A percentile compares a stretch with the other conserved stretches of the same genome.
These are phyloP conservation scores for Creontiades dilutus DNA, from an alignment of 2,888 invertebrate species.

Conservation along the genomic window DNA sequence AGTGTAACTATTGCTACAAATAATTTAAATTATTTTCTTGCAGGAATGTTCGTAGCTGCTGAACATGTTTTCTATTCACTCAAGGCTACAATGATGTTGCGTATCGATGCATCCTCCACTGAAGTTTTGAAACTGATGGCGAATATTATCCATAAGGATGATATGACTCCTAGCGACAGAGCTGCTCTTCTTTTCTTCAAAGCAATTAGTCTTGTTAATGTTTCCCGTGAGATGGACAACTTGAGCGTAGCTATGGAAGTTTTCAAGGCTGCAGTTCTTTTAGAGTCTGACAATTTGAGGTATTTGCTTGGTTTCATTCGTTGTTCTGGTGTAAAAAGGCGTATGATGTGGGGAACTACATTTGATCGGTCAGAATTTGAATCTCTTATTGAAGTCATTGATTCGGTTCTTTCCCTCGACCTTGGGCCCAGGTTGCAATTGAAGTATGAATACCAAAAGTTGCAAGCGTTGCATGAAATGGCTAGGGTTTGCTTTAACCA, in stretches of 20 bases:
- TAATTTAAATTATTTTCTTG: not conserved
- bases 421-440: not conserved
- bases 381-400: not conserved
- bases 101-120: not conserved
- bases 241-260: not conserved
- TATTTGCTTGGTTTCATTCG: not conserved
- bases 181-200: constrained; percentile 4
- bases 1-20: no score
- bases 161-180: not conserved
- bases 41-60: not conserved
- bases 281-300: not conserved
- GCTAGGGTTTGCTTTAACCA: not conserved
- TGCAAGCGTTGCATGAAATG: not conserved
- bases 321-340: not conserved
- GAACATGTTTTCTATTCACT: not conserved
- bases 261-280: not conserved
- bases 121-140: not conserved
- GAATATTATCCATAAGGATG: not conserved
- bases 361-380: not conserved
- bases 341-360: not conserved
- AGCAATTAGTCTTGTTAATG: not conserved
- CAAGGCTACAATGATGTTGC: not conserved
- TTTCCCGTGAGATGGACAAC: not conserved
- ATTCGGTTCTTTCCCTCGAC: not conserved
- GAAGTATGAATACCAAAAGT: not conserved